These are phyloP conservation scores for Siphlonurus alternatus DNA, from an alignment of 2,888 invertebrate species.

Conservation along the genomic window DNA sequence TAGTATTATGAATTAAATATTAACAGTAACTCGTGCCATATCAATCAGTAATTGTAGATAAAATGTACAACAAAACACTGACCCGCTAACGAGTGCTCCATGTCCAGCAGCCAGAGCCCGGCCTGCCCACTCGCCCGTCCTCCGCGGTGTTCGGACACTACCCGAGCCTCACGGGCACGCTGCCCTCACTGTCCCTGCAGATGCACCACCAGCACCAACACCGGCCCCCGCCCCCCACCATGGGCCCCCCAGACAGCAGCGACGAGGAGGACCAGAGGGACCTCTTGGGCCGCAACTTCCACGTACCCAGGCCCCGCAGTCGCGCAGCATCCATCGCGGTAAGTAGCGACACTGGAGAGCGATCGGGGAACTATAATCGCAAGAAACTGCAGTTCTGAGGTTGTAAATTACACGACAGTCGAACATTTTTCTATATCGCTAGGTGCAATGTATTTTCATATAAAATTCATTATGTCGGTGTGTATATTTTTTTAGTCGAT, in stretches of 20 bases:
- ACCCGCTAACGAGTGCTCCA: neutral
- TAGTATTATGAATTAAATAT: too few species aligned
- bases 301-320: constrained; percentile 69
- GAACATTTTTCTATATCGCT: constrained; percentile 20
- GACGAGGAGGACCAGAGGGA: constrained; percentile 36
- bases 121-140: constrained; percentile 39
- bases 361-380: neutral
- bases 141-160: constrained; percentile 57
- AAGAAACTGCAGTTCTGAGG: neutral
- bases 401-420: neutral
- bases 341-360: constrained; percentile 22
- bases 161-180: constrained; percentile 21
- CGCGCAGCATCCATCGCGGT: constrained; percentile 49
- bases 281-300: constrained; percentile 50
- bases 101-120: constrained; percentile 46
- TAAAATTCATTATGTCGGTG: too few species aligned
- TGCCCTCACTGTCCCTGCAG: constrained; percentile 23
- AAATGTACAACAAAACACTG: too few species aligned
- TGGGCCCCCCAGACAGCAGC: constrained; percentile 19
- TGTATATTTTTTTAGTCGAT: too few species aligned
- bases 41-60: too few species aligned
- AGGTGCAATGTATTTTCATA: constrained; percentile 13
- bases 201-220: constrained; percentile 1
- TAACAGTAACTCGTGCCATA: too few species aligned
- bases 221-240: constrained; percentile 15